Evolutionary conservation across 2,888 invertebrate genomes (phyloP), one percentile per base, ranked within the genome.

Genomic region (Isoperla grammatica): DNA sequence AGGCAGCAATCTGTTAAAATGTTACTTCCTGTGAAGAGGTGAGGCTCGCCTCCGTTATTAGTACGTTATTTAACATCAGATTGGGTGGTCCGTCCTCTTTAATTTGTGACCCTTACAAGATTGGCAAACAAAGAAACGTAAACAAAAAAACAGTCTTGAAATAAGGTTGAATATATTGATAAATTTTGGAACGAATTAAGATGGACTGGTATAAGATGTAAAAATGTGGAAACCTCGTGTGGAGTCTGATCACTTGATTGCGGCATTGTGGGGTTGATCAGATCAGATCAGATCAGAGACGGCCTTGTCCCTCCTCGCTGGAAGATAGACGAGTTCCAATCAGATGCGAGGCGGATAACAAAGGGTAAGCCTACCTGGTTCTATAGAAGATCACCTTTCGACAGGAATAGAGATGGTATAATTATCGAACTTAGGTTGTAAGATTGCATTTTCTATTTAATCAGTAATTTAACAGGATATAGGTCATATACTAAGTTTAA

Each of bases 181-280:
- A 37, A 37, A 53, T 53, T 53, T 39, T 53, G 39, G 37, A 53
- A 37, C 35, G 37, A 53, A 53, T 53, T 37, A 53, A 19, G 9
- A 39, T n/a, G n/a, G 13, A 22, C 15, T 49, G 22, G 13, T n/a
- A 12, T 22, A 46, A 22, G 22, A 4, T 17, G 22, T 17, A 12
- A 22, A 46, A 20, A 19, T 20, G 22, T 19, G 46, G 53, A 11
- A 53, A 19, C 53, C 19, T 17, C 53, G 5, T 53, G 53, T 53
- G 53, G 53, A 53, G 53, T 53, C 39, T 17, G 53, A 53, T 20
- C 11, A 19, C 53, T 53, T 53, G 37, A 53, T 53, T n/a, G n/a
- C n/a, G n/a, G n/a, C n/a, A n/a, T n/a, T n/a, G 19, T 37, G 20
- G 15, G 19, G 37, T 15, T 12, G 17, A 53, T 20, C 53, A 15